Evolutionary conservation across 1,140 invertebrate genomes (phyloP).

Genomic region (Euschistus heros): DNA sequence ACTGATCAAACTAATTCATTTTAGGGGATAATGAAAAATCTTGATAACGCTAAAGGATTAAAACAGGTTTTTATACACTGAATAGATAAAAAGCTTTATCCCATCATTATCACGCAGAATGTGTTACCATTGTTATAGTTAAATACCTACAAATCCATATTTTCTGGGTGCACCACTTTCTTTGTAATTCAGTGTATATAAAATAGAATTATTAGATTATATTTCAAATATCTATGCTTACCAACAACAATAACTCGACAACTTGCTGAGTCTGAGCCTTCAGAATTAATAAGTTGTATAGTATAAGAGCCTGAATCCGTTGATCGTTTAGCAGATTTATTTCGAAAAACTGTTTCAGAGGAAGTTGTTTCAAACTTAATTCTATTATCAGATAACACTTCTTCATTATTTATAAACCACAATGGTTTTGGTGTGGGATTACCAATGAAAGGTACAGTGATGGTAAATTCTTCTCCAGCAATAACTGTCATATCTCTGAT

Average conservation of each 20-base stretch:
- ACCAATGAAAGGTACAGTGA: constrained; percentile 84
- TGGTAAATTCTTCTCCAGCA: constrained; percentile 90
- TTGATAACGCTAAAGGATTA: no score
- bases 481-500: constrained; percentile 90
- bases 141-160: no score
- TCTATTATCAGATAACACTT: constrained; percentile 66
- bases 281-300: constrained; percentile 75
- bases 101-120: no score
- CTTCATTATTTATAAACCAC: constrained; percentile 81
- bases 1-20: no score
- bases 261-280: constrained; percentile 77
- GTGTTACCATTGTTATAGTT: no score
- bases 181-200: no score
- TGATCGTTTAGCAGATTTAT: constrained; percentile 71
- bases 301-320: constrained; percentile 86
- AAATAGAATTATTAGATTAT: no score
- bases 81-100: no score
- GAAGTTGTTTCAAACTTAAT: constrained; percentile 80
- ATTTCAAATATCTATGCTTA: no score
- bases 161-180: no score
- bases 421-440: constrained; percentile 77
- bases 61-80: no score
- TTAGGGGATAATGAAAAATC: no score
- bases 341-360: constrained; percentile 68
- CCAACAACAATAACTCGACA: constrained; percentile 73